Percentiles rank a stretch among this genome's conserved stretches.
phyloP scores from a whole-genome alignment of 2,888 invertebrate species.

The Cephus pygmeus region DNA sequence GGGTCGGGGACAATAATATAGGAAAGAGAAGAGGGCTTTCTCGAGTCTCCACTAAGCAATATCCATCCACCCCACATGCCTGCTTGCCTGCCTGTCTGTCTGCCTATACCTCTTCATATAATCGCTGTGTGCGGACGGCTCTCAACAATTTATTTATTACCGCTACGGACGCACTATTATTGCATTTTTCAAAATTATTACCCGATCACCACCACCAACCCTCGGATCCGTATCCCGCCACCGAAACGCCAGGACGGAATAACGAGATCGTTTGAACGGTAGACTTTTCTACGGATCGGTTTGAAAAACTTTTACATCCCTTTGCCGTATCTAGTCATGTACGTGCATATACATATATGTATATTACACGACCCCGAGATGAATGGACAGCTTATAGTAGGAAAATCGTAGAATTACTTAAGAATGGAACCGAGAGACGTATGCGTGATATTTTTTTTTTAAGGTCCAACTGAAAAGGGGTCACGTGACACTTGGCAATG shows the following conservation, averaged over 20 bases:
- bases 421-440: background rate
- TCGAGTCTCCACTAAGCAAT: slow-evolving; percentile 61
- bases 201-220: slow-evolving; percentile 23
- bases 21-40: slow-evolving; percentile 53
- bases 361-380: background rate
- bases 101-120: slow-evolving; percentile 56
- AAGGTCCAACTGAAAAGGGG: background rate
- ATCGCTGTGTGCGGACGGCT: slow-evolving; percentile 55
- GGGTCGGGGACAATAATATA: slow-evolving; percentile 62
- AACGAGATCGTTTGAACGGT: background rate
- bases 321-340: background rate
- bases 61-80: slow-evolving; percentile 63
- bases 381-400: background rate
- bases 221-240: slow-evolving; percentile 23
- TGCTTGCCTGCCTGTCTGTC: slow-evolving; percentile 31
- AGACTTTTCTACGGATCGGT: background rate
- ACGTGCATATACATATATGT: background rate
- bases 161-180: slow-evolving; percentile 58
- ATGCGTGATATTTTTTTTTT: background rate
- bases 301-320: background rate
- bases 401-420: background rate
- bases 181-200: slow-evolving; percentile 63
- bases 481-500: background rate
- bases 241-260: background rate
- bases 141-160: slow-evolving; percentile 67